phyloP scores from a whole-genome alignment of 2,797 vertebrate species.

The Schizothorax lantsangensis region DNA sequence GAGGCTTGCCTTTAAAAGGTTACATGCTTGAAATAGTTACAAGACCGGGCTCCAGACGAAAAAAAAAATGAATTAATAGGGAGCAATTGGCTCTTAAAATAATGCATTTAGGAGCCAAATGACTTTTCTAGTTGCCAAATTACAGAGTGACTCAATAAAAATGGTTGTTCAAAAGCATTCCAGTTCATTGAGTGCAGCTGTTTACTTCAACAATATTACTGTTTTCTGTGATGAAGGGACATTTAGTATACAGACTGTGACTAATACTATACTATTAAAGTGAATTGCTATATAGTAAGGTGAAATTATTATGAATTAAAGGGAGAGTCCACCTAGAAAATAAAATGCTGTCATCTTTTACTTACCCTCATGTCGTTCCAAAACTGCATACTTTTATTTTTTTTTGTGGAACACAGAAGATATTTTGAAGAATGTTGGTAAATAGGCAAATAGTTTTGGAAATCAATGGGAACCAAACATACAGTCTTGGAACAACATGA shows the following conservation, averaged over 20 bases:
- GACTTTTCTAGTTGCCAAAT: conserved; percentile 9
- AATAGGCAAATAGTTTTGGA: not conserved
- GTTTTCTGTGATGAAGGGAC: not conserved
- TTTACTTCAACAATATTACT: not conserved
- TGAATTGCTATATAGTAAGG: not conserved
- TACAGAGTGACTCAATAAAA: conserved; percentile 8
- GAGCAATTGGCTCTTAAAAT: not conserved
- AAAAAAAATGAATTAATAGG: not conserved
- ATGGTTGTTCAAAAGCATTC: not conserved
- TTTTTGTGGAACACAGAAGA: not conserved
- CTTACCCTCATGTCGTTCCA: not conserved
- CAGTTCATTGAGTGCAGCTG: conserved; percentile 3
- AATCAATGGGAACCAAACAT: not conserved
- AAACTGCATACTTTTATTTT: not conserved
- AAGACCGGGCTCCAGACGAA: not conserved
- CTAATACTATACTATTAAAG: not conserved
- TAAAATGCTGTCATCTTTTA: not conserved
- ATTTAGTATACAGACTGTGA: not conserved
- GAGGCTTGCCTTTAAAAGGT: not conserved
- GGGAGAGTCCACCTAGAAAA: not conserved
- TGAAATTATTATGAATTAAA: not conserved
- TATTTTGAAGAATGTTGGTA: not conserved
- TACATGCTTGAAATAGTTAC: not conserved
- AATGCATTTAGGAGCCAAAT: not conserved
- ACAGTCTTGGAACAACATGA: not conserved